Evolutionary conservation across 2,797 vertebrate species (phyloP), one percentile per base, ranked within the genome.

Genomic region (Argya squamiceps): DNA sequence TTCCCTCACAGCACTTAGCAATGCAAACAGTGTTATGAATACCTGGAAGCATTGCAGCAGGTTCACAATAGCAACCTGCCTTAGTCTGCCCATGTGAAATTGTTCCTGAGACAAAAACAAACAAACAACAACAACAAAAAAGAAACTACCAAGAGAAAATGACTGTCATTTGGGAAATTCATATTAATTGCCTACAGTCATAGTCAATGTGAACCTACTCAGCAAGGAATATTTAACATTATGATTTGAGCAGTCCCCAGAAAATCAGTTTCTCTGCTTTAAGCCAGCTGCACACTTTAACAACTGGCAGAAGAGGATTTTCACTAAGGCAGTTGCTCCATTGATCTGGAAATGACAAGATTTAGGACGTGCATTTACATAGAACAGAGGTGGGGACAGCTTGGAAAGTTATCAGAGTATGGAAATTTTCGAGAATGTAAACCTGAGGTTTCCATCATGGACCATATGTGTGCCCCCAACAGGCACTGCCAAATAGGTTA

Each of bases 131-230:
- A 13, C 29, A 60, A 30, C 12, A 44, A 19, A 46, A 26, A 63
- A 64, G 20, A 56, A 93, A 91, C 79, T 74, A 67, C 43, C 22
- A 53, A 53, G 53, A 75, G 71, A 85, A 92, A 80, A 89, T 46
- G 23, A 15, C 10, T 91, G 60, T 80, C 41, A 92, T 86, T 84
- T 91, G 47, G 55, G 63, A 93, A 93, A 84, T 30, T 90, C 41
- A 24, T 93, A 90, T 95, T 95, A 85, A 96, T 91, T 91, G 84
- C 89, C 92, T 93, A 56, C 62, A 89, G 78, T 32, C 83, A 75
- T 11, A 94, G 76, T 26, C 60, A 44, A 53, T 88, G 73, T 81
- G 58, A 90, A 84, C 50, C 49, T 73, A 65, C 50, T 87, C 67
- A 82, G 91, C 37, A 65, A 94, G 70, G 80, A 93, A 84, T 76